A percentile compares a stretch with the other conserved stretches of the same genome.
Evolutionary conservation across 2,888 invertebrate species (phyloP).

Genomic region (Pterostichus madidus): DNA sequence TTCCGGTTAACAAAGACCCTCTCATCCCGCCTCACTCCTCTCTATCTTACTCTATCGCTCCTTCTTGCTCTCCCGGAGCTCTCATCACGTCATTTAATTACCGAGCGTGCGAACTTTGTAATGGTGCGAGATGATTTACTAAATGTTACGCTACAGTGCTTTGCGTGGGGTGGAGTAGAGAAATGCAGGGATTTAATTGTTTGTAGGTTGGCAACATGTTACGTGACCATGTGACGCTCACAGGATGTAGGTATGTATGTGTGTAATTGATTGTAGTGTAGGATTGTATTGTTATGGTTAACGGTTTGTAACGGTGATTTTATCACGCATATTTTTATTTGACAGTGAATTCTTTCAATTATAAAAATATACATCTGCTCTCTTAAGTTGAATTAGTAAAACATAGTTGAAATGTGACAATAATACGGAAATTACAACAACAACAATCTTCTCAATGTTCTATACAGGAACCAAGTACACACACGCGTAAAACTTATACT

Average conservation of each 20-base stretch:
- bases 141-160: too few species aligned
- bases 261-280: slow-evolving; percentile 2
- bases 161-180: neutral
- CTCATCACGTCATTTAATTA: slow-evolving; percentile 53
- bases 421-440: too few species aligned
- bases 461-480: too few species aligned
- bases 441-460: too few species aligned
- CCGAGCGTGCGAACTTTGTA: slow-evolving; percentile 33
- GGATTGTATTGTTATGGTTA: neutral
- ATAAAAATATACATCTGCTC: too few species aligned
- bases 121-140: slow-evolving; percentile 41
- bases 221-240: slow-evolving; percentile 24
- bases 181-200: slow-evolving; percentile 43
- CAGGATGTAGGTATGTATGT: neutral
- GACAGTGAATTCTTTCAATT: too few species aligned
- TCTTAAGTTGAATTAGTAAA: too few species aligned
- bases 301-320: neutral
- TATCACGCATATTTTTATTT: neutral
- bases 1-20: slow-evolving; percentile 65
- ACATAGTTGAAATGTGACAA: too few species aligned
- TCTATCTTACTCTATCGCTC: neutral
- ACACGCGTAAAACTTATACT: too few species aligned
- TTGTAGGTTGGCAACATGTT: slow-evolving; percentile 44
- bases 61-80: slow-evolving; percentile 5
- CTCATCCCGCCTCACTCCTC: neutral